phyloP scores from a whole-genome alignment of 2,797 vertebrate genomes.

The Enteromius mattozi region DNA sequence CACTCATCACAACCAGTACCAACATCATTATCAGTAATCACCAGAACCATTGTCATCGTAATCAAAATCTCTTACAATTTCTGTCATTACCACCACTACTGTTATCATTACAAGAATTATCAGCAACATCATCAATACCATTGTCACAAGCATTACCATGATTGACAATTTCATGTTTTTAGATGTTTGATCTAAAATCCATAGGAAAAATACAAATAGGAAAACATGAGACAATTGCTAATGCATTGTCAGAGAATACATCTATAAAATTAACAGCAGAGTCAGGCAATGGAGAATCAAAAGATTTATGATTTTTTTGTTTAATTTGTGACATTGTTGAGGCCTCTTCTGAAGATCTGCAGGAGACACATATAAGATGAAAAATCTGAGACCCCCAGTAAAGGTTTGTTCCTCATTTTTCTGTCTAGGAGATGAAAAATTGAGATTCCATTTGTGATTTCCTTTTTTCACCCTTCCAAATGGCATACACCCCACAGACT shows the following conservation, averaged over 20 bases:
- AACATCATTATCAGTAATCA: background rate
- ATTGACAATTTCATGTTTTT: background rate
- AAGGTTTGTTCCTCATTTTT: background rate
- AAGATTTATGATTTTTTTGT: background rate
- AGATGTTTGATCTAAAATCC: background rate
- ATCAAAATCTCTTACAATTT: background rate
- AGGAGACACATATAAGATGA: background rate
- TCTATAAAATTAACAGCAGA: background rate
- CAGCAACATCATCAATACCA: background rate
- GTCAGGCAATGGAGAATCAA: background rate
- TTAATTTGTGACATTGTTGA: background rate
- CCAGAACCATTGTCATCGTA: background rate
- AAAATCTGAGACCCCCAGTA: background rate
- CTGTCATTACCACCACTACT: background rate
- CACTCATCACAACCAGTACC: background rate
- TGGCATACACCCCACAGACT: background rate
- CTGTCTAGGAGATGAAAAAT: background rate
- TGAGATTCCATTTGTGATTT: background rate
- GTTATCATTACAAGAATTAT: background rate
- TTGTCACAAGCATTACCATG: too few relatives aligned
- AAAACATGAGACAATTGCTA: background rate
- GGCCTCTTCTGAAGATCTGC: background rate
- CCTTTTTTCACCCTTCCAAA: background rate
- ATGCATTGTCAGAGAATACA: background rate
- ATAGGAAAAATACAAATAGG: background rate